These are phyloP conservation scores for Hemibagrus guttatus DNA, from an alignment of 2,797 vertebrate species.

Conservation along the genomic window DNA sequence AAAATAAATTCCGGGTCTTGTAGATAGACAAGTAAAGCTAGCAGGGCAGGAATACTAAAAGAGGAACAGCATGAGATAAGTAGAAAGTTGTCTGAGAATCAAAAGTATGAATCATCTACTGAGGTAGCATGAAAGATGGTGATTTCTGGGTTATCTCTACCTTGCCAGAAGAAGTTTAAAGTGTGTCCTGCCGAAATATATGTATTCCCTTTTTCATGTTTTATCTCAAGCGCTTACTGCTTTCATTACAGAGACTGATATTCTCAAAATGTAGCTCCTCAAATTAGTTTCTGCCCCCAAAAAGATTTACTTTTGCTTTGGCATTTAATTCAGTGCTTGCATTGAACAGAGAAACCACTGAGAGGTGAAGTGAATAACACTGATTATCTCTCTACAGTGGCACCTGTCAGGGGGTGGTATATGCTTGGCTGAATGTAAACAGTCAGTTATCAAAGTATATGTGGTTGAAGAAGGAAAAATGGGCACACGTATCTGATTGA, in stretches of 20 bases:
- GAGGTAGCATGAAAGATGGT: slow-evolving; percentile 54
- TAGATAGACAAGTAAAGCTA: slow-evolving; percentile 15
- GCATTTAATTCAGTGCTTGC: slow-evolving; percentile 67
- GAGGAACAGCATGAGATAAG: slow-evolving; percentile 52
- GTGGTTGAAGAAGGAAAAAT: no score
- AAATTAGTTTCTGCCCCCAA: slow-evolving; percentile 59
- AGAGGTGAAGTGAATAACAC: no score
- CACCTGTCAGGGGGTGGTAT: no score
- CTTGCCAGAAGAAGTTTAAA: slow-evolving; percentile 57
- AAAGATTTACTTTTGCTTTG: slow-evolving; percentile 40
- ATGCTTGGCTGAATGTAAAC: no score
- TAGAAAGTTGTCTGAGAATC: slow-evolving; percentile 53
- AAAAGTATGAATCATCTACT: slow-evolving; percentile 51
- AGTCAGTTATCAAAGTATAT: no score
- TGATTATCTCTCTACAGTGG: no score
- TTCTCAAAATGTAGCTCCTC: slow-evolving; percentile 45
- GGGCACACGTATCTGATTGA: no score
- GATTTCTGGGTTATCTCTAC: slow-evolving; percentile 67
- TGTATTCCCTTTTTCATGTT: slow-evolving; percentile 33
- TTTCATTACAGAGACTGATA: slow-evolving; percentile 47
- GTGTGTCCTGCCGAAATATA: slow-evolving; percentile 43
- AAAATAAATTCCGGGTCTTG: slow-evolving; percentile 45
- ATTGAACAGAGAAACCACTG: slow-evolving; percentile 29
- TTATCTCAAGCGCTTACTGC: slow-evolving; percentile 57
- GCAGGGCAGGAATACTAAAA: slow-evolving; percentile 13